Base-by-base conservation (phyloP, 2,888 invertebrate species). In the Tenthredo distinguenda region DNA sequence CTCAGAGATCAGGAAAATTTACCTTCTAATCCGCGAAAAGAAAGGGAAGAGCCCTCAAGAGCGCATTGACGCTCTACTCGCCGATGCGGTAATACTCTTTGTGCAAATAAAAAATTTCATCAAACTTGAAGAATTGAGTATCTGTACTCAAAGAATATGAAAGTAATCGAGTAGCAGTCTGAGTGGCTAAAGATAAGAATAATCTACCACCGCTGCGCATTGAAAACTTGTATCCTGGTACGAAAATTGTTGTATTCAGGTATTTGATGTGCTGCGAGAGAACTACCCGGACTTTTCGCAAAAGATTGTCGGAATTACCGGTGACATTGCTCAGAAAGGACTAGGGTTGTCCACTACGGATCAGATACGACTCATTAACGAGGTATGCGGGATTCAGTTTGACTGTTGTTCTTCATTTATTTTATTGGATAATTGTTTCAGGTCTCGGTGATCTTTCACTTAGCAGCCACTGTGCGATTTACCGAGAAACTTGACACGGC, bases 301-400 rank as follows among this genome's bases (percentile, higher is more conserved):
- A 84, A 94, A 94, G 91, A 87, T 94, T 34, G 87, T 90, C 72
- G 91, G 92, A 34, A 91, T 94, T 34, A 87, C 86, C 55, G 94
- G 94, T 10, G 94, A 94, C 86, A 94, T 94, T 86, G 87, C 88
- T 58, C 85, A 91, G 37, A 89, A 91, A 1, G 91, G 91, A 40
- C 87, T 94, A 71, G 94, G 94, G 9, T 91, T 94, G 18, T 91
- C 92, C 50, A 85, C 88, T 31, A 87, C 89, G 47, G 94, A 94
- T 87, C 90, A 92, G 2, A 87, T 88, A 77, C 62, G 87, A 1
- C 71, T 89, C 62, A 81, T n/a, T 12, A 85, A 86, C 77, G 85
- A 87, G 86, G 87, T 89, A 82, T 76, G 79, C 5, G 9, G n/a
- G 3, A 18, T 37, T 5, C 15, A 21, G 10, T 58, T 26, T 3